Base-by-base conservation (phyloP, 35 echinoderm and acorn worm genomes). In the Ophiothrix spiculata region DNA sequence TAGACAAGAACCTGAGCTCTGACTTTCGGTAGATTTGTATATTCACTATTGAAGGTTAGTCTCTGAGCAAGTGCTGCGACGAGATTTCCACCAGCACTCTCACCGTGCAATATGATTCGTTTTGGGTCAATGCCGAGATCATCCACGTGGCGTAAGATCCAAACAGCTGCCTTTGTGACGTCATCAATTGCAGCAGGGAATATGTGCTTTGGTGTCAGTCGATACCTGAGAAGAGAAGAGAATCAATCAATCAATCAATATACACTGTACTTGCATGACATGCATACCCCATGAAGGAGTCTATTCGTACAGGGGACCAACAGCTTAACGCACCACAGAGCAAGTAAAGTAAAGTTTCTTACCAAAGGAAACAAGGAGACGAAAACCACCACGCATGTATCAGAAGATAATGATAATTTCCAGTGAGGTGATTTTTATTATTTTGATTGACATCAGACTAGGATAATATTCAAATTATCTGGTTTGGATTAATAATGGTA, bases 51-150 rank as follows among this genome's bases (percentile, higher is more conserved):
- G 3, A 64, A 54, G 21, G 45, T 54, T 21, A 54, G 45, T 8
- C 45, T 29, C 38, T 89, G 82, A 4, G 82, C 37, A 1, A 93
- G 56, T 25, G 77, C 78, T 11, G 92, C 87, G 1, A 76, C 74
- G 36, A 93, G 32, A n/a, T 90, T 45, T 38, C 91, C 91, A 0
- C 91, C 91, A 25, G 77, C 82, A 86, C 91, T 93, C 39, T 93
- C 86, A 38, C 91, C 91, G 21, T 77, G 54, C 23, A 93, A 81
- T 33, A 40, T 87, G 35, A 93, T 56, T 16, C 82, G 81, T 32
- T 81, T 33, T 23, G 82, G 15, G 80, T 87, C 87, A 4, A 93
- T 38, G 29, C 75, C 45, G 80, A 80, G 88, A 10, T 85, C 76
- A 10, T 85, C 73, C 11, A 81, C 82, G 37, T 86, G 69, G 23